A percentile compares a stretch with the other conserved stretches of the same genome.
phyloP scores from a whole-genome alignment of 2,113 vertebrate species.

The Tenrec ecaudatus region DNA sequence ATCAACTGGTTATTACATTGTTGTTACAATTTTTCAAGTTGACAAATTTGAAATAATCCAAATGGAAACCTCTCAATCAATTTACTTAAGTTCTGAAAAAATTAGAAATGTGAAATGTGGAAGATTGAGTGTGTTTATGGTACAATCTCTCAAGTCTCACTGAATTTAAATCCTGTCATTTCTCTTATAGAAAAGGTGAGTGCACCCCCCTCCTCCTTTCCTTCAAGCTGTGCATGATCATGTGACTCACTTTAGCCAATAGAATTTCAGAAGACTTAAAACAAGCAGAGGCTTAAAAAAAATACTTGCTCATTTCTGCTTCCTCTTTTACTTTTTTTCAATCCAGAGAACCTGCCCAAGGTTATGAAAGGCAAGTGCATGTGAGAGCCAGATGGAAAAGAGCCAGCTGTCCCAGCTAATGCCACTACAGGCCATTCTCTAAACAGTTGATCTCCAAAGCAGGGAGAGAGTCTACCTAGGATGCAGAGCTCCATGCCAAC shows the following conservation, averaged over 20 bases:
- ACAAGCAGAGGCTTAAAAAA: background rate
- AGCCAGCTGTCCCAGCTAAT: background rate
- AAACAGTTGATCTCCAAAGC: background rate
- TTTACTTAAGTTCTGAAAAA: accelerated
- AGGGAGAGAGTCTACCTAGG: background rate
- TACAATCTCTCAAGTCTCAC: accelerated
- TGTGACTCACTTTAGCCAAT: background rate
- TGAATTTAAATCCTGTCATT: background rate
- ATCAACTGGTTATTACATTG: accelerated
- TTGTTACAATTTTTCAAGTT: background rate
- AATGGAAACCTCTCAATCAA: too few relatives aligned
- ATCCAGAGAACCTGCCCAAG: background rate
- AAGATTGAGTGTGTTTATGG: accelerated
- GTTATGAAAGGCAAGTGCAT: background rate
- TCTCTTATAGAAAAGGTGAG: too few relatives aligned
- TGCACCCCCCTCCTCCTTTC: too few relatives aligned
- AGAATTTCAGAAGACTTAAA: background rate
- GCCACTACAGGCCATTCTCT: background rate
- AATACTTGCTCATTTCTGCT: background rate
- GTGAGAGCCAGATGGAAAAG: background rate
- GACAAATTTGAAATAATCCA: background rate
- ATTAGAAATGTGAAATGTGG: too few relatives aligned
- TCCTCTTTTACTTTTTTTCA: background rate
- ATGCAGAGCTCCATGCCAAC: background rate
- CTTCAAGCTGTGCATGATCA: background rate